Evolutionary conservation across 2,113 vertebrate genomes (phyloP), one percentile per base, ranked within the genome.

Genomic region (Saguinus imperator): DNA sequence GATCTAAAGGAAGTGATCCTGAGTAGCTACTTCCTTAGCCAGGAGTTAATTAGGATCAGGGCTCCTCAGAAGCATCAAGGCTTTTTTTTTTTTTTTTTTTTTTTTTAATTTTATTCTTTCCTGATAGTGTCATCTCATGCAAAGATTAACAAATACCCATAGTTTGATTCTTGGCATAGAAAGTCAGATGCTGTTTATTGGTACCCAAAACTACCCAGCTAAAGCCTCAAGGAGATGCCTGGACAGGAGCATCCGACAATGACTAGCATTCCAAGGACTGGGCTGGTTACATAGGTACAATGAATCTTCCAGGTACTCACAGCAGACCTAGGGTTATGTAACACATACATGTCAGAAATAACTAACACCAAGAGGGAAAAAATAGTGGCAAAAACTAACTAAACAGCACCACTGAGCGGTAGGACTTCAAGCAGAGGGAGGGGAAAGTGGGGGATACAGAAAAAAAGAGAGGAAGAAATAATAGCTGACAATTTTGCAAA

Each of bases 61-160:
- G 13, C n/a, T 93, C n/a, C 73, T 86, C n/a, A 90, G 40, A 86
- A 94, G 58, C 23, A 96, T 55, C 23, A 64, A 94, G 29, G 50
- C 21, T 48, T 92, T 43, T 83, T 35, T 73, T 10, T 73, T 80
- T 50, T 79, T 35, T n/a, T 48, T 92, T 43, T 83, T 35, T 73
- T 10, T 73, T 80, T 50, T 79, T 35, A 9, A 66, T 3, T 85
- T n/a, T 80, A 2, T 81, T 64, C 3, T 85, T 75, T 75, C 48
- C 17, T 37, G 64, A 43, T 58, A 94, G 32, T 50, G 48, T 70
- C 77, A 91, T 40, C 48, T 83, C 70, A 61, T 64, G 61, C 66
- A 68, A 57, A 94, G 72, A 88, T 37, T 70, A 92, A 91, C 50
- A 88, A 83, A 45, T 92, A 92, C 10, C 61, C n/a, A 83, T 25